A percentile compares a stretch with the other conserved stretches of the same genome.
phyloP scores from a whole-genome alignment of 2,797 vertebrate genomes.

The Mormyrus hasselquistii region DNA sequence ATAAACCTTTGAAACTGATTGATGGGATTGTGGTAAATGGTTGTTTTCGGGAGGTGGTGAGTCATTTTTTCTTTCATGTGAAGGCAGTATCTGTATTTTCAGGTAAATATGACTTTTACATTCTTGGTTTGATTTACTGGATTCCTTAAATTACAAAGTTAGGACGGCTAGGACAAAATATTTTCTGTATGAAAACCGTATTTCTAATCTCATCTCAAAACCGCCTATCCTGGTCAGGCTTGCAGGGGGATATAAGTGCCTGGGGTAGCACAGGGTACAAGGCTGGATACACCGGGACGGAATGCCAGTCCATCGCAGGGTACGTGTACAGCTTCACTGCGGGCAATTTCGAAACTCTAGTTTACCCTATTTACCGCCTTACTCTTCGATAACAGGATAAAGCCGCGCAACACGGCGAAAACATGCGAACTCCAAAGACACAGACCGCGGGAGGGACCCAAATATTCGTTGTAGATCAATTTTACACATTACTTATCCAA shows the following conservation, averaged over 20 bases:
- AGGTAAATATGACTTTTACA: neutral
- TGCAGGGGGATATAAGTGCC: neutral
- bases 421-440: neutral
- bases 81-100: neutral
- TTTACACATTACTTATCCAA: neutral
- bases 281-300: neutral
- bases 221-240: neutral
- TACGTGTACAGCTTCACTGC: neutral
- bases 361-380: neutral
- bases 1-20: neutral
- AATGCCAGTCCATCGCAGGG: neutral
- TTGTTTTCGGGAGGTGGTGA: neutral
- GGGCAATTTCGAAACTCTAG: neutral
- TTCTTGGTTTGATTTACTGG: neutral
- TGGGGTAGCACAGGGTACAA: neutral
- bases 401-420: neutral
- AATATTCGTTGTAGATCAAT: neutral
- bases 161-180: neutral
- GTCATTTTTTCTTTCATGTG: neutral
- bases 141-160: neutral
- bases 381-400: neutral
- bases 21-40: neutral
- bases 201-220: neutral
- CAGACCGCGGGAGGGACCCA: neutral
- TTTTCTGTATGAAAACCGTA: neutral